Base-by-base conservation (phyloP, 2,888 invertebrate species). In the Helleia helle region DNA sequence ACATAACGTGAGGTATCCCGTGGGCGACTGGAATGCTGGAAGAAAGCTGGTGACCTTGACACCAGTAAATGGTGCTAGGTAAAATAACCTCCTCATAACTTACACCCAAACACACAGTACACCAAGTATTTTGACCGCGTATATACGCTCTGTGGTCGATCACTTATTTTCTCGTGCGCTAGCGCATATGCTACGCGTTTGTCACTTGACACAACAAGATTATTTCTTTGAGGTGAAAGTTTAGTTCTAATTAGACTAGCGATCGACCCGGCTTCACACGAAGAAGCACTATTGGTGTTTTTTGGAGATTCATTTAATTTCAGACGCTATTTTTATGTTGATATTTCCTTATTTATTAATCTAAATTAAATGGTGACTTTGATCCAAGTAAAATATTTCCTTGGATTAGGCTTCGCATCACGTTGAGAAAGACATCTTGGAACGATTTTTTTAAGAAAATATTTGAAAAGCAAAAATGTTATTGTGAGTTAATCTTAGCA, bases 1-100 rank as follows among this genome's bases (percentile, higher is more conserved):
- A 77, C 75, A 66, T 72, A 81, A 81, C 59, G 79, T 79, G 80
- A 83, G 79, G 77, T 79, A 80, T 74, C 76, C 77, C 77, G 81
- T 83, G 79, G 81, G 83, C 79, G 80, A 68, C 64, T 65, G 70
- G 66, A 84, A 83, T 83, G 81, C 62, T 58, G 74, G 75, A 81
- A 76, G 80, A 84, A 84, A 84, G 83, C 74, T 58, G 80, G 51
- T 69, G 83, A 69, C 83, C 83, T 84, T 84, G 83, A 83, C 83
- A 81, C 67, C 62, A 77, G 79, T 72, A 73, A 70, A 77, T 71
- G 74, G 74, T 76, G 65, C 67, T 70, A 62, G 63, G 70, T 65
- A 49, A 58, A 52, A 50, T 51, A 56, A 46, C 37, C 41, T 46
- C 48, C 44, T 42, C 29, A 41, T 48, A 46, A 47, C 39, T 36